These are phyloP conservation scores for Clivina fossor DNA, from an alignment of 2,888 invertebrate species.

Conservation along the genomic window DNA sequence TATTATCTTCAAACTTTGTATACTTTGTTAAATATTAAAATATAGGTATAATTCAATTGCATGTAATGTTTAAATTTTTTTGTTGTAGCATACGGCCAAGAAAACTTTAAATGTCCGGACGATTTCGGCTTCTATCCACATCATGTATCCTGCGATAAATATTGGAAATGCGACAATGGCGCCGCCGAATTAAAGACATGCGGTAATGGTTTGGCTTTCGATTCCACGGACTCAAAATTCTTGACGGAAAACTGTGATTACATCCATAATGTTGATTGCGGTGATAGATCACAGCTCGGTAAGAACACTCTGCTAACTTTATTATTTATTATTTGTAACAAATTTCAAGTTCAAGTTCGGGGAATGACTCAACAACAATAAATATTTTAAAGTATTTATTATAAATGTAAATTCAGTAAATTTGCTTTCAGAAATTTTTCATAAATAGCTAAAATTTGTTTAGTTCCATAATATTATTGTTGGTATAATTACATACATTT, in stretches of 20 bases:
- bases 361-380: no score
- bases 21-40: no score
- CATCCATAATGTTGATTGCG: constrained; percentile 91
- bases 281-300: constrained; percentile 84
- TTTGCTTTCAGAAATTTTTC: no score
- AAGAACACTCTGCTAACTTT: no score
- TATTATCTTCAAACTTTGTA: no score
- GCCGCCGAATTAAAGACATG: constrained; percentile 87
- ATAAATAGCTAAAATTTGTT: no score
- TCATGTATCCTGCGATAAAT: constrained; percentile 87
- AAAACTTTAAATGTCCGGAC: constrained; percentile 89
- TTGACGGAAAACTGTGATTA: constrained; percentile 94
- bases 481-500: no score
- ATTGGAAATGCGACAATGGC: constrained; percentile 93
- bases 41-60: background rate
- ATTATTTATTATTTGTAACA: no score
- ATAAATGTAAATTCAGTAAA: constrained; percentile 16
- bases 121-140: constrained; percentile 95
- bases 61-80: constrained; percentile 37
- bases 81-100: constrained; percentile 71
- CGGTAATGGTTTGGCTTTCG: constrained; percentile 92
- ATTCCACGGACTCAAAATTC: constrained; percentile 84
- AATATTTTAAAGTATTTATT: no score
- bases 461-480: no score
- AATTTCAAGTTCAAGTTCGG: no score